Conservation (phyloP, 2,113 vertebrate genomes). For the Poeciliopsis retropinna region DNA sequence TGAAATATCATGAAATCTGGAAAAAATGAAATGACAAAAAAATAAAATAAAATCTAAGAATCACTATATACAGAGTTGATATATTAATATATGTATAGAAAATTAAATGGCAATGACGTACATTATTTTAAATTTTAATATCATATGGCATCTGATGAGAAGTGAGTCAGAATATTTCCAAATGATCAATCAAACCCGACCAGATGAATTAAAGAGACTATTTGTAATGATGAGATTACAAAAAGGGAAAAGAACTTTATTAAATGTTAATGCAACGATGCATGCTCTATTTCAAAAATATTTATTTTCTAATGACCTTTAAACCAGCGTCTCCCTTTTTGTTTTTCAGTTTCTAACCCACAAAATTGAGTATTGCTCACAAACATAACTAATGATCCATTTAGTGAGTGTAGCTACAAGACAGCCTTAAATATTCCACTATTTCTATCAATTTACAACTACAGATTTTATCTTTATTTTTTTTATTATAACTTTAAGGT, state of each 20-base stretch:
- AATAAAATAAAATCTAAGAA: constrained; percentile 34
- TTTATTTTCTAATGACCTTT: neutral
- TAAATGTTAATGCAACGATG: constrained; percentile 2
- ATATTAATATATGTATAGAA: constrained; percentile 65
- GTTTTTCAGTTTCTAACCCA: neutral
- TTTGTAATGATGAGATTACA: constrained; percentile 49
- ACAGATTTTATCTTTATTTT: neutral
- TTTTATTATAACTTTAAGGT: neutral
- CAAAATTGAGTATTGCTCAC: neutral
- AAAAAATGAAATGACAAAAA: constrained; percentile 57
- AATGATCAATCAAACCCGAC: constrained; percentile 61
- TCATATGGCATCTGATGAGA: constrained; percentile 84
- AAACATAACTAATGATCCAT: neutral
- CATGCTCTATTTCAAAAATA: constrained; percentile 12
- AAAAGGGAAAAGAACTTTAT: constrained; percentile 42
- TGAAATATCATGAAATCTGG: constrained; percentile 58
- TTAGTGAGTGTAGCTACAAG: neutral
- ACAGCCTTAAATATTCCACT: neutral
- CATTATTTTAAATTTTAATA: constrained; percentile 73
- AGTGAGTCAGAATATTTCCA: constrained; percentile 70
- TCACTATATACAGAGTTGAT: constrained; percentile 73
- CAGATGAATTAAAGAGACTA: constrained; percentile 50
- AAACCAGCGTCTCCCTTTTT: neutral
- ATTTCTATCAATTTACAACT: neutral
- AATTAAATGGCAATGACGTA: constrained; percentile 83